phyloP scores from a whole-genome alignment of 1,140 invertebrate species.

The Chymomyza costata region DNA sequence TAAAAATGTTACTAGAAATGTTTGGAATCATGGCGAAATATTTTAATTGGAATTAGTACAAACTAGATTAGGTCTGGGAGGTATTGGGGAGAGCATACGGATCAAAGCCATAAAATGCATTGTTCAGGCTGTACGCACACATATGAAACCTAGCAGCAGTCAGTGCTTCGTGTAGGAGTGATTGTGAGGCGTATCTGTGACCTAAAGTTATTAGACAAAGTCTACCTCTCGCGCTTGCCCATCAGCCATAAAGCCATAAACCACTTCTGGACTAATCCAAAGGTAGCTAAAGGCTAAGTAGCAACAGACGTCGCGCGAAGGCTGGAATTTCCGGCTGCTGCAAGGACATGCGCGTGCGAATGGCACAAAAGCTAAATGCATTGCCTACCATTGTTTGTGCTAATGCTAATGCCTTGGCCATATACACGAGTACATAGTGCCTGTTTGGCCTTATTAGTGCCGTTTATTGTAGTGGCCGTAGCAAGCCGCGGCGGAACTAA shows the following conservation, averaged over 20 bases:
- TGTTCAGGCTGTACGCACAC: too few relatives aligned
- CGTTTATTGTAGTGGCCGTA: slow-evolving; percentile 57
- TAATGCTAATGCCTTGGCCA: slow-evolving; percentile 59
- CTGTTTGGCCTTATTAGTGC: slow-evolving; percentile 68
- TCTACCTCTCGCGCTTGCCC: slow-evolving; percentile 20
- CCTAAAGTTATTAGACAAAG: slow-evolving; percentile 69
- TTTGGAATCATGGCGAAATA: too few relatives aligned
- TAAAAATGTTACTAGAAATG: too few relatives aligned
- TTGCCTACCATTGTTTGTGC: slow-evolving; percentile 50
- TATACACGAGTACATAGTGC: slow-evolving; percentile 18
- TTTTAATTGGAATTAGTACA: too few relatives aligned
- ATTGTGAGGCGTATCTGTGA: slow-evolving; percentile 61
- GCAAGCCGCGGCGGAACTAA: too few relatives aligned
- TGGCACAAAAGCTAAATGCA: slow-evolving; percentile 58
- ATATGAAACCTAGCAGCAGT: slow-evolving; percentile 54
- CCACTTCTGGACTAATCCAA: slow-evolving; percentile 4
- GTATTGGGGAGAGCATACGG: too few relatives aligned
- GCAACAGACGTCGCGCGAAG: slow-evolving; percentile 49
- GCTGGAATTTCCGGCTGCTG: slow-evolving; percentile 46
- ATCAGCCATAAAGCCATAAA: slow-evolving; percentile 28
- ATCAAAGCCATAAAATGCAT: too few relatives aligned
- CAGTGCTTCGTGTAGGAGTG: slow-evolving; percentile 69
- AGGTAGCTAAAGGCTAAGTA: slow-evolving; percentile 38
- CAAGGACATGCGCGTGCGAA: slow-evolving; percentile 54
- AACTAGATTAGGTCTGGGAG: too few relatives aligned